Base-by-base conservation (phyloP, 1,140 invertebrate genomes). In the Bombus affinis region DNA sequence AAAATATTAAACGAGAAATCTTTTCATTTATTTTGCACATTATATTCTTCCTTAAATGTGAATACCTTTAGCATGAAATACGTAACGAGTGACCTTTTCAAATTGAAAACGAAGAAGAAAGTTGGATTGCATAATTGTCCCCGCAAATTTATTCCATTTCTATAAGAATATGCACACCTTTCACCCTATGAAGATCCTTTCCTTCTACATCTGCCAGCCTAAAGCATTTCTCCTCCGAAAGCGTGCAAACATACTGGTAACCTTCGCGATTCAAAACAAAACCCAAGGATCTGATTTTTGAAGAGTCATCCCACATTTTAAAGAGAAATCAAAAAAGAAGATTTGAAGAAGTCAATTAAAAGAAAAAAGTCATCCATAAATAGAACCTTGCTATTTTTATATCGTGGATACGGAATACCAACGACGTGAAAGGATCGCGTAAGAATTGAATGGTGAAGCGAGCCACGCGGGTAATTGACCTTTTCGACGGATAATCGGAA, bases 401-500 rank as follows among this genome's bases (percentile, higher is more conserved):
- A 53, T n/a, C 12, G 15, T 5, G 73, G 28, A 71, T 1, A 12
- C 35, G 47, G 37, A 39, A 81, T 53, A 53, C 35, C n/a, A 53
- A 22, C 66, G 47, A 42, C 68, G 79, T 59, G 79, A 81, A 81
- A 81, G 79, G 79, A 71, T 81, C 8, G 22, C 10, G 39, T 25
- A 78, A 35, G 59, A 18, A 77, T 77, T 15, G 22, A 28, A 9
- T 12, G 15, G 5, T 28, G 39, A 71, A 42, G 22, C 37, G 47
- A 70, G 81, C 76, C 62, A 66, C 82, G 22, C 57, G 78, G 88
- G 87, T 89, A 81, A 82, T 70, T 80, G 79, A 90, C 89, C 89
- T 90, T 90, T 89, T 75, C 53, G 47, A 47, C 53, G 32, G 80
- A 57, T 77, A 86, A 89, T 89, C 88, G 87, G 87, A 77, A 76